These are phyloP conservation scores for Enteromius thamalakanensis DNA, from an alignment of 2,797 vertebrate species.

Conservation along the genomic window DNA sequence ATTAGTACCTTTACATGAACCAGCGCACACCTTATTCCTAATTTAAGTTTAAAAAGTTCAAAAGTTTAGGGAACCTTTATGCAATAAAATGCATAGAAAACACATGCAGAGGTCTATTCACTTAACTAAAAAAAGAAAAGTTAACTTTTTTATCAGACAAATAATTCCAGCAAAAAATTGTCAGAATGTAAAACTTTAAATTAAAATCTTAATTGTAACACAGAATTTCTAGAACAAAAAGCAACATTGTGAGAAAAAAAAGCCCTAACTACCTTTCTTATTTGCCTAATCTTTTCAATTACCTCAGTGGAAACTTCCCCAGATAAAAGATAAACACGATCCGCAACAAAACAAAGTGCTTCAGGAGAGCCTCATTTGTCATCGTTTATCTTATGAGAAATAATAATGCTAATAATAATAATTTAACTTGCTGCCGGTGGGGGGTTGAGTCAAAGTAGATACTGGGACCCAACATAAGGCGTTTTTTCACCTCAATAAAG, in stretches of 20 bases:
- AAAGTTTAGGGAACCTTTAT: neutral
- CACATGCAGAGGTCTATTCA: too few species aligned
- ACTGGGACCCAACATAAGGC: slow-evolving; percentile 34
- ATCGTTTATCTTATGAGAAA: slow-evolving; percentile 5
- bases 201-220: neutral
- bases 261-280: neutral
- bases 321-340: slow-evolving; percentile 3
- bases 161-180: neutral
- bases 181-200: too few species aligned
- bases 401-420: slow-evolving; percentile 48
- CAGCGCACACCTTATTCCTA: neutral
- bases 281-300: neutral
- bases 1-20: neutral
- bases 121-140: too few species aligned
- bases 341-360: neutral
- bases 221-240: neutral
- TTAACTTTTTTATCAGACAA: too few species aligned
- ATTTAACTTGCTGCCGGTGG: slow-evolving; percentile 53
- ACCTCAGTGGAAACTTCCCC: neutral
- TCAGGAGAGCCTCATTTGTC: neutral
- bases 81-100: neutral
- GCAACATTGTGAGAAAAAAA: neutral
- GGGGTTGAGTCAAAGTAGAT: slow-evolving; percentile 17
- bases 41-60: neutral
- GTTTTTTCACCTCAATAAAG: slow-evolving; percentile 66